These are phyloP conservation scores for Cataglyphis albicans DNA, from an alignment of 2,888 invertebrate species.

Conservation along the genomic window DNA sequence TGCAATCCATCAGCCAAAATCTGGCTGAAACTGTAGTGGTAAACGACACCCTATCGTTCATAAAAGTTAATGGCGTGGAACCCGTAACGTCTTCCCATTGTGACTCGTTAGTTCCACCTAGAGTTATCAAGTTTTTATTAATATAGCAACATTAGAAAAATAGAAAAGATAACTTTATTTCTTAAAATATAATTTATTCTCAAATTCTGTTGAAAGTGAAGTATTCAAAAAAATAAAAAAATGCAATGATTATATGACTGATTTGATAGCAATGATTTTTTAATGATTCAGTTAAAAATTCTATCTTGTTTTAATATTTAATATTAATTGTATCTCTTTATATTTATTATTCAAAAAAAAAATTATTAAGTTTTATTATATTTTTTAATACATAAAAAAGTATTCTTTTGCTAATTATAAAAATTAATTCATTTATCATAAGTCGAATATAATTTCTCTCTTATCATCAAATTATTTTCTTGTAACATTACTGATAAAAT, in stretches of 20 bases:
- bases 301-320: background rate
- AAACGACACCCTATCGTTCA: constrained; percentile 98
- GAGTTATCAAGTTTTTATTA: constrained; percentile 10
- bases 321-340: background rate
- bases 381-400: background rate
- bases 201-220: no score
- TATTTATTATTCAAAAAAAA: background rate
- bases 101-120: constrained; percentile 97
- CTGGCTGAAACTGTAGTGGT: constrained; percentile 99
- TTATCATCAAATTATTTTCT: constrained; percentile 3
- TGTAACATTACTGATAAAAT: background rate
- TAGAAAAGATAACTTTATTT: background rate
- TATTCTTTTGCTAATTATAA: background rate
- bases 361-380: background rate
- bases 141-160: background rate
- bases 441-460: background rate
- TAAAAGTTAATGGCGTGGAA: constrained; percentile 97
- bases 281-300: background rate
- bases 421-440: background rate
- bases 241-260: background rate
- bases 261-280: background rate
- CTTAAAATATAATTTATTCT: background rate
- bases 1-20: constrained; percentile 99
- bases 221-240: background rate
- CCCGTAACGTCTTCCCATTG: constrained; percentile 99